These are phyloP conservation scores for Drosophila recens DNA, from an alignment of 2,888 invertebrate genomes.

Conservation along the genomic window DNA sequence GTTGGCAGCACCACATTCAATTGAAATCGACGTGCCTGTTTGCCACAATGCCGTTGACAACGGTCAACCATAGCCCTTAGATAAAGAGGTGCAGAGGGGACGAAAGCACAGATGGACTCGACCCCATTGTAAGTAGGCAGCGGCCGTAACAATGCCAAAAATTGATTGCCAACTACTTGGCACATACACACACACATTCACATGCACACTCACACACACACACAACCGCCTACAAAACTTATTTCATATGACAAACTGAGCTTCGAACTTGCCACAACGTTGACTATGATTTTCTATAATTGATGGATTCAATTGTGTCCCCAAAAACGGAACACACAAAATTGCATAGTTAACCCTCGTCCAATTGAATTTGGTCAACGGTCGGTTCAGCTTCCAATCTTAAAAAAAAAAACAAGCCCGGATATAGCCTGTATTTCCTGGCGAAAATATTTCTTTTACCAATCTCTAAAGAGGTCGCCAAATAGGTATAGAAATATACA, in stretches of 20 bases:
- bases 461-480: not conserved
- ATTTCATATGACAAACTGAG: slow-evolving; percentile 42
- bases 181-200: slow-evolving; percentile 12
- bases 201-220: slow-evolving; percentile 21
- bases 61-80: slow-evolving; percentile 18
- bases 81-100: not conserved
- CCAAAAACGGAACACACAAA: slow-evolving; percentile 14
- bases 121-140: slow-evolving; percentile 31
- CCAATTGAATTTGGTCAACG: slow-evolving; percentile 21
- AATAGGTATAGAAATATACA: not conserved
- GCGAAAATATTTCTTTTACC: not conserved
- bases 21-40: slow-evolving; percentile 79
- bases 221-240: slow-evolving; percentile 28
- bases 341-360: slow-evolving; percentile 31
- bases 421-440: not conserved
- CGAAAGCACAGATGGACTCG: not conserved
- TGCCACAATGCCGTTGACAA: slow-evolving; percentile 73
- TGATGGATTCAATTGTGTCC: slow-evolving; percentile 59
- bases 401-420: not conserved
- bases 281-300: slow-evolving; percentile 64
- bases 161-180: slow-evolving; percentile 77
- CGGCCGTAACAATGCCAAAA: slow-evolving; percentile 67
- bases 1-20: slow-evolving; percentile 75
- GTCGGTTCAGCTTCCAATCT: not conserved
- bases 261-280: slow-evolving; percentile 28